Percentiles rank a stretch among this genome's conserved stretches.
Conservation (phyloP, 2,888 invertebrate species). For the Athalia rosae region DNA sequence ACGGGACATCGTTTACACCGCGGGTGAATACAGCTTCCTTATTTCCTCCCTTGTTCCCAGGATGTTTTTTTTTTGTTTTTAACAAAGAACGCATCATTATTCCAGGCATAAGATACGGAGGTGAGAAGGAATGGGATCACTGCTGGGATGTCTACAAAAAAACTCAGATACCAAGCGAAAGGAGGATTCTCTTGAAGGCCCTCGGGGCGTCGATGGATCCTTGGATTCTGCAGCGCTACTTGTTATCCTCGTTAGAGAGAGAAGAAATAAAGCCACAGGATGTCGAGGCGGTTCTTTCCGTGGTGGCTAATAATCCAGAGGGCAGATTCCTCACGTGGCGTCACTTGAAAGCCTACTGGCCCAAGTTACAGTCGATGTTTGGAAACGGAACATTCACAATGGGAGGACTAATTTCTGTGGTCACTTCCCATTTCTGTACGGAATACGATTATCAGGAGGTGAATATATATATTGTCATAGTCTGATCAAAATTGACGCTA, state of each 20-base stretch:
- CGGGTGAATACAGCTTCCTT: conserved; percentile 69
- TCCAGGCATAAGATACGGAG: conserved; percentile 82
- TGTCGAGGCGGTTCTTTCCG: conserved; percentile 82
- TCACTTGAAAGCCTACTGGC: conserved; percentile 84
- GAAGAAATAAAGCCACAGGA: conserved; percentile 82
- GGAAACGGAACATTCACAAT: conserved; percentile 80
- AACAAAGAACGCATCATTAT: no score
- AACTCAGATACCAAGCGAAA: conserved; percentile 82
- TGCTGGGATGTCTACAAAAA: conserved; percentile 84
- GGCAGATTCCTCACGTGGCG: conserved; percentile 84
- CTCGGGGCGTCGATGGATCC: conserved; percentile 84
- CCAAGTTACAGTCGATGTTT: conserved; percentile 78
- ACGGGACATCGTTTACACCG: conserved; percentile 81
- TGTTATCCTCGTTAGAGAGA: conserved; percentile 83
- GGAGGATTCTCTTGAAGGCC: conserved; percentile 82
- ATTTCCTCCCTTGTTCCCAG: no score
- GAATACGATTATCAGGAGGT: conserved; percentile 86
- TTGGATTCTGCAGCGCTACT: conserved; percentile 89
- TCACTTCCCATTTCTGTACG: conserved; percentile 81
- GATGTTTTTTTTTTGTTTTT: no score
- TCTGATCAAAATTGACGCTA: not conserved
- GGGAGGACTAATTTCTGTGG: conserved; percentile 79
- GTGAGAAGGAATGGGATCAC: conserved; percentile 84
- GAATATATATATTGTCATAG: conserved; percentile 49
- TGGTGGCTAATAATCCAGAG: conserved; percentile 84